Conservation (phyloP, 1,140 invertebrate species). For the Drosophila guanche region DNA sequence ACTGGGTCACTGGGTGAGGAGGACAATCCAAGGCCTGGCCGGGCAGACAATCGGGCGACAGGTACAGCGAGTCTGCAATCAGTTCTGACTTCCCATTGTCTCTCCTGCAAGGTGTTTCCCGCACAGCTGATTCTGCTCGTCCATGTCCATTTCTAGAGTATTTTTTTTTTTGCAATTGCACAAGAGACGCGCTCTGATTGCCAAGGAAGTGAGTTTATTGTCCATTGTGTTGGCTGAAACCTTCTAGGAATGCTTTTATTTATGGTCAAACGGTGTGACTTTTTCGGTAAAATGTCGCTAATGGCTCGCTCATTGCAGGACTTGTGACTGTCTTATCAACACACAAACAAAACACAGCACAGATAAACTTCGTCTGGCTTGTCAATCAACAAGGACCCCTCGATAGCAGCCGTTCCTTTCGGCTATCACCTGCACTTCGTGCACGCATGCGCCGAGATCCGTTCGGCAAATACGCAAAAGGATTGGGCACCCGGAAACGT, state of each 20-base stretch:
- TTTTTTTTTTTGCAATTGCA: constrained; percentile 68
- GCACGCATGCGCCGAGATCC: constrained; percentile 45
- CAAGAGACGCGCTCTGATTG: constrained; percentile 71
- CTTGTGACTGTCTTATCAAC: constrained; percentile 41
- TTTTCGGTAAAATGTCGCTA: constrained; percentile 41
- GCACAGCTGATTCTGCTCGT: constrained; percentile 27
- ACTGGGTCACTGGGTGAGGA: constrained; percentile 69
- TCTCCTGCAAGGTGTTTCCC: constrained; percentile 40
- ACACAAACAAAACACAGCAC: constrained; percentile 9
- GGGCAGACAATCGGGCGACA: constrained; percentile 68
- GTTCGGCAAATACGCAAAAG: constrained; percentile 55
- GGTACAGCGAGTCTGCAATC: constrained; percentile 39
- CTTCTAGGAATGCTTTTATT: constrained; percentile 48
- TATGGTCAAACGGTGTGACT: constrained; percentile 70
- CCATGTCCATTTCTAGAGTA: constrained; percentile 23
- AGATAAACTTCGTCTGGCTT: constrained; percentile 39
- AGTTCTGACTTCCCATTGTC: constrained; percentile 19
- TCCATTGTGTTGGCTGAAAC: constrained; percentile 9
- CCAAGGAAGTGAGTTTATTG: constrained; percentile 41
- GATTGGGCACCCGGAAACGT: constrained; percentile 39
- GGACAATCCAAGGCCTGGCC: constrained; percentile 15
- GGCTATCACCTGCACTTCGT: constrained; percentile 57
- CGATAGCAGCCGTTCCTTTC: constrained; percentile 56
- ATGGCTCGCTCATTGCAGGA: constrained; percentile 26
- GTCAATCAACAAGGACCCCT: constrained; percentile 44